These are phyloP conservation scores for Tenthredo amoena DNA, from an alignment of 2,888 invertebrate genomes.

Conservation along the genomic window DNA sequence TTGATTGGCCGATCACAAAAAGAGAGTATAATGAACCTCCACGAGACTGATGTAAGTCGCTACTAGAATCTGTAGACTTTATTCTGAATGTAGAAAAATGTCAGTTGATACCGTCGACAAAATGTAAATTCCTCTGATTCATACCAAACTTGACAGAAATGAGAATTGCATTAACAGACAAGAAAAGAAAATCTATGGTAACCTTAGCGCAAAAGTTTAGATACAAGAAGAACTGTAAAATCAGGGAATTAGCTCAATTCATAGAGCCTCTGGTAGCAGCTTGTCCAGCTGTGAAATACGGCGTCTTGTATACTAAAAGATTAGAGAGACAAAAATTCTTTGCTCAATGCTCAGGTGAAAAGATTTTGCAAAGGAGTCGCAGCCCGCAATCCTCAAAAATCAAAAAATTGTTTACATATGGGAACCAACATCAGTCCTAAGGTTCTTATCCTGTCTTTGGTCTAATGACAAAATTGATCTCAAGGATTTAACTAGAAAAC, in stretches of 20 bases:
- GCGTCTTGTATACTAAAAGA: constrained; percentile 58
- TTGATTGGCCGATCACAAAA: neutral
- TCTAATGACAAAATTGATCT: constrained; percentile 50
- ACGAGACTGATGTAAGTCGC: neutral
- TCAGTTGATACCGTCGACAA: neutral
- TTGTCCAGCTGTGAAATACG: constrained; percentile 63
- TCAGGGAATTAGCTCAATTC: constrained; percentile 59
- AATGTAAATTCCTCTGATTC: constrained; percentile 46
- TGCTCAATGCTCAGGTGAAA: constrained; percentile 41
- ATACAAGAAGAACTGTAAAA: constrained; percentile 53
- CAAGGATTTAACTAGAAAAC: constrained; percentile 59
- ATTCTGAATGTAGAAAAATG: constrained; percentile 42
- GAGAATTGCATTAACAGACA: constrained; percentile 20
- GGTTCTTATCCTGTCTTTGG: constrained; percentile 7
- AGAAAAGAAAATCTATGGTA: constrained; percentile 4
- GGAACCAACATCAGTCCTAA: constrained; percentile 60
- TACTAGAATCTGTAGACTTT: constrained; percentile 27
- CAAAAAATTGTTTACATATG: constrained; percentile 64
- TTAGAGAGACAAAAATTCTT: constrained; percentile 58
- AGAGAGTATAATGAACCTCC: constrained; percentile 8
- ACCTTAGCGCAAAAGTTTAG: neutral
- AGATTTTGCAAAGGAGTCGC: constrained; percentile 58
- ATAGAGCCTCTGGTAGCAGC: constrained; percentile 59
- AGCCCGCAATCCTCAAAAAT: constrained; percentile 51
- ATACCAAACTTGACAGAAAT: neutral